Conservation (phyloP, 2,113 vertebrate genomes). For the Lamprotornis superbus region DNA sequence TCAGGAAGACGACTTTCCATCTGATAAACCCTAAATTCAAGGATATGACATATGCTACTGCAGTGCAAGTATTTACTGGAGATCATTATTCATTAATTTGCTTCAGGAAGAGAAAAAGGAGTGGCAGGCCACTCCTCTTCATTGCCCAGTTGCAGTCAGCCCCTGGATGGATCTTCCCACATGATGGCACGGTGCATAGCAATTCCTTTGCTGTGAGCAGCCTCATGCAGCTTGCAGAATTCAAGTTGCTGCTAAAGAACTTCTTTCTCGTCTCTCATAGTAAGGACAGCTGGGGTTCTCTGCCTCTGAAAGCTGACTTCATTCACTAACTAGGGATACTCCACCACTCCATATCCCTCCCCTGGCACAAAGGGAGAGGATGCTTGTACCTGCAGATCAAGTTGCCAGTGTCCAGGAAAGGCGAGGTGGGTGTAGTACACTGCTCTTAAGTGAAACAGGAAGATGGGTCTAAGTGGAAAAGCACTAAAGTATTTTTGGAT, state of each 20-base stretch:
- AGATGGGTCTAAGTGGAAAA: background rate
- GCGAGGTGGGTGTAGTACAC: background rate
- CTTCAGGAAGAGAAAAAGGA: background rate
- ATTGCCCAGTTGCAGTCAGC: background rate
- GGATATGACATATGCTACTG: background rate
- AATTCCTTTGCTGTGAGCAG: background rate
- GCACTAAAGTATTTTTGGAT: background rate
- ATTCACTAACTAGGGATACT: background rate
- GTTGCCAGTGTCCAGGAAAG: background rate
- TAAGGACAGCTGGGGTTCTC: background rate
- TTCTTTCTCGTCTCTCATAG: background rate
- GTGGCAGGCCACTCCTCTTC: background rate
- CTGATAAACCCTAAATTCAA: background rate
- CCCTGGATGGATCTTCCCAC: background rate
- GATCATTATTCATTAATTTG: background rate
- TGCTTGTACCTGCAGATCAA: background rate
- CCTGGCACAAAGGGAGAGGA: background rate
- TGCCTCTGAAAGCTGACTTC: background rate
- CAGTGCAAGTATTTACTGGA: background rate
- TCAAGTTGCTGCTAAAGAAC: background rate
- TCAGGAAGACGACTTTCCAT: background rate
- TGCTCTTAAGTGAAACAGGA: background rate
- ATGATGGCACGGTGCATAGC: rapidly evolving
- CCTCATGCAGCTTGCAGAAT: background rate
- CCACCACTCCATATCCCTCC: background rate